A percentile compares a stretch with the other conserved stretches of the same genome.
Evolutionary conservation across 2,113 vertebrate species (phyloP).

Genomic region (Marmota flaviventris): DNA sequence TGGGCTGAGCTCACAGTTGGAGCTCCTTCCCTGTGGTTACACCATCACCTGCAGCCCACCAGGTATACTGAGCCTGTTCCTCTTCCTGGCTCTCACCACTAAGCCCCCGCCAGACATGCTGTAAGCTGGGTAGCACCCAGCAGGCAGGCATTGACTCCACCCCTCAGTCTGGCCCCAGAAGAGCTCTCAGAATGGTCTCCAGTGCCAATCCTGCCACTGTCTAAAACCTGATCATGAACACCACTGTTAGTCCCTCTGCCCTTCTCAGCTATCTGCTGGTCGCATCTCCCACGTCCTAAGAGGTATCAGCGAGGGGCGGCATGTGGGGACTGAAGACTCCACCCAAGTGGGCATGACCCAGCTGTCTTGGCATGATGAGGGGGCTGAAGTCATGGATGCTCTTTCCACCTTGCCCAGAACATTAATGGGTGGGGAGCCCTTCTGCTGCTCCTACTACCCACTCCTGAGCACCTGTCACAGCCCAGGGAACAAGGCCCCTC

Average conservation of each 20-base stretch:
- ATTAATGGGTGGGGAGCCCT: not conserved
- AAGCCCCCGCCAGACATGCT: not conserved
- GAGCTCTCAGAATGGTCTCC: not conserved
- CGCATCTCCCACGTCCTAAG: not conserved
- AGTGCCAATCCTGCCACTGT: not conserved
- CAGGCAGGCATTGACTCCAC: not conserved
- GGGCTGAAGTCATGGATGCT: not conserved
- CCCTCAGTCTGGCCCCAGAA: not conserved
- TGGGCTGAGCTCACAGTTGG: not conserved
- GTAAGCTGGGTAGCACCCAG: not conserved
- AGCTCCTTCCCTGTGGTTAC: not conserved
- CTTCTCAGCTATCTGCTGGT: not conserved
- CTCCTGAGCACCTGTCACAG: conserved; percentile 13
- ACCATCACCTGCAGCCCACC: not conserved
- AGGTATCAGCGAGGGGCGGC: not conserved
- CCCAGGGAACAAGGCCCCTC: not conserved
- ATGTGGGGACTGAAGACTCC: not conserved
- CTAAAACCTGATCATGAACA: not conserved
- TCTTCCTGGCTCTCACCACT: not conserved
- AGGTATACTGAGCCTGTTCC: not conserved
- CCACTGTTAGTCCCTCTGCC: not conserved
- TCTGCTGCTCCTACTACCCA: not conserved
- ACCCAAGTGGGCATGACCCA: too few relatives aligned
- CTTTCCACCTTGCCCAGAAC: not conserved
- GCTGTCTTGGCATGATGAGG: not conserved